Percentiles rank a stretch among this genome's conserved stretches.
These are phyloP conservation scores for Epiblema foenella DNA, from an alignment of 2,888 invertebrate species.

Conservation along the genomic window DNA sequence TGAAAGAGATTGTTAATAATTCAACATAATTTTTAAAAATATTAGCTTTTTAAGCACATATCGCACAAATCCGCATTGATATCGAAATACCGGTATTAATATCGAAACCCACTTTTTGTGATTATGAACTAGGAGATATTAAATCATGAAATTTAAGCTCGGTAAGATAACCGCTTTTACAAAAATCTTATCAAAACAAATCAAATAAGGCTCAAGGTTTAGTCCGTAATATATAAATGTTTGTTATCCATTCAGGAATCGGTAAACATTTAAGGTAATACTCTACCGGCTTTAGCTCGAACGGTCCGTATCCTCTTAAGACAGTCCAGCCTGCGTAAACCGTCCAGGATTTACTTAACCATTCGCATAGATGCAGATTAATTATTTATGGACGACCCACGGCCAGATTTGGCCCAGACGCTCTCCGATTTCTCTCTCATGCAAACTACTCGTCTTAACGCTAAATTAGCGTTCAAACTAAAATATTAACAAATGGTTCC, in stretches of 20 bases:
- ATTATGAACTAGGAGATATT: too few relatives aligned
- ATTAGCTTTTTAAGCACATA: too few relatives aligned
- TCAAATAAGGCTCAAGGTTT: not conserved
- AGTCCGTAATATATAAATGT: not conserved
- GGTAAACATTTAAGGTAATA: slow-evolving; percentile 16
- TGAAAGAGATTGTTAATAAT: too few relatives aligned
- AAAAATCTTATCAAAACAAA: not conserved
- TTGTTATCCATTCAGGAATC: not conserved
- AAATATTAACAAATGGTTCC: slow-evolving; percentile 78
- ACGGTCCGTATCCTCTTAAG: slow-evolving; percentile 27
- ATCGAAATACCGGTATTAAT: too few relatives aligned
- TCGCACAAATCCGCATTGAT: too few relatives aligned
- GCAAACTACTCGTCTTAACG: slow-evolving; percentile 82
- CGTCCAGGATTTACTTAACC: slow-evolving; percentile 76
- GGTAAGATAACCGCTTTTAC: too few relatives aligned
- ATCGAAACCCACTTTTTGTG: too few relatives aligned
- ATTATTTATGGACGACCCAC: slow-evolving; percentile 80
- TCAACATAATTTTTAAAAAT: too few relatives aligned
- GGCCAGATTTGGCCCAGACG: slow-evolving; percentile 82
- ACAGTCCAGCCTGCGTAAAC: slow-evolving; percentile 60
- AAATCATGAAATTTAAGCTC: too few relatives aligned
- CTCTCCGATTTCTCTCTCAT: slow-evolving; percentile 78
- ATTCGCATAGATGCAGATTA: slow-evolving; percentile 77
- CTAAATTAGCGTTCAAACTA: slow-evolving; percentile 75
- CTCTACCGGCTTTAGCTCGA: slow-evolving; percentile 20